Base-by-base conservation (phyloP, 2,888 invertebrate genomes). In the Tryphoninae sp. region DNA sequence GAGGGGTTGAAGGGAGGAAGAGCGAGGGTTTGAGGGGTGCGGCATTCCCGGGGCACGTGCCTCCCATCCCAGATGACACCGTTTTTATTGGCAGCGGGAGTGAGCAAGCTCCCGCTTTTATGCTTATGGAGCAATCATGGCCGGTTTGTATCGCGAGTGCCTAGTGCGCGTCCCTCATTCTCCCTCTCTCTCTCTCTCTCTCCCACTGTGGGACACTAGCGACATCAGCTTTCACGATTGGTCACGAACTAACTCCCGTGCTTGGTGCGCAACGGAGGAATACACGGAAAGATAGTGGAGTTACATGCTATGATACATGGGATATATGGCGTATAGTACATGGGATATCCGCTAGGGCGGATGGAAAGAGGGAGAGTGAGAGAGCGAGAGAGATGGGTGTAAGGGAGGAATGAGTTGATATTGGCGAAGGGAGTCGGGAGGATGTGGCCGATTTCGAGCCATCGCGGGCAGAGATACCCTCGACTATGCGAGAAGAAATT, bases 41-140 rank as follows among this genome's bases (percentile, higher is more conserved):
- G 84, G 84, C 86, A 86, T 88, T 69, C 58, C 77, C 67, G 67
- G 33, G 86, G 85, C 89, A 88, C 89, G 89, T 89, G 89, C 86
- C 77, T 83, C 73, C 81, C 83, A 79, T 81, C 84, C 86, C 88
- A 87, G 88, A 89, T 89, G 90, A 89, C 88, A 88, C 85, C 88
- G 87, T 88, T 90, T 90, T 91, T 90, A 91, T 90, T 89, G 90
- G 85, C 86, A 87, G 82, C 84, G 84, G 85, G 85, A 87, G 74
- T 53, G 73, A 62, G 51, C 81, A 84, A 82, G 26, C 40, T 51
- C 45, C 16, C 61, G 67, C 81, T 81, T 84, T 83, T 86, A 84
- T 86, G 86, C 86, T 88, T 86, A 84, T 85, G 83, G 85, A 76
- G 81, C 87, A 89, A 90, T 89, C 89, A 86, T 87, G 87, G 84